phyloP scores from a whole-genome alignment of 2,113 vertebrate species.

The Catharus fuscescens region DNA sequence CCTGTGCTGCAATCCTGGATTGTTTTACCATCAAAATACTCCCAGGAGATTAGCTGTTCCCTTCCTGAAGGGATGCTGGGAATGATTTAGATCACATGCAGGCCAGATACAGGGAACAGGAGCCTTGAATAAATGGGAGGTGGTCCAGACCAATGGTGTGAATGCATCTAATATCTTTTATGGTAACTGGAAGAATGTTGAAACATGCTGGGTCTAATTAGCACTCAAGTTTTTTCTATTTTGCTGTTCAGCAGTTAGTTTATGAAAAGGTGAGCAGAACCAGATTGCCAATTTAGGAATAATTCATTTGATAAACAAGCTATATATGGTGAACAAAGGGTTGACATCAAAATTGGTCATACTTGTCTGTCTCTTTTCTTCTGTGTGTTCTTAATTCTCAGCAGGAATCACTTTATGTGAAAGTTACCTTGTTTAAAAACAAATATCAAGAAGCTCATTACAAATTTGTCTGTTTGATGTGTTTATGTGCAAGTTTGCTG shows the following conservation, averaged over 20 bases:
- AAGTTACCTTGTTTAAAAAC: not conserved
- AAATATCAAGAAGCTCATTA: conserved; percentile 10
- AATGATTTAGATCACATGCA: not conserved
- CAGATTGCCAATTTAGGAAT: not conserved
- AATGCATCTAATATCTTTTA: not conserved
- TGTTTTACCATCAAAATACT: conserved; percentile 26
- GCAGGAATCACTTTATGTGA: not conserved
- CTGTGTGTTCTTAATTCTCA: not conserved
- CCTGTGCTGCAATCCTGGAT: conserved; percentile 34
- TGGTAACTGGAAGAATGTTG: not conserved
- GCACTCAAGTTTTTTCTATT: not conserved
- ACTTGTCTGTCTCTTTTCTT: not conserved
- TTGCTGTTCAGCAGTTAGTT: not conserved
- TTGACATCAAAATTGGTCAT: not conserved
- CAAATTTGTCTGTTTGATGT: not conserved
- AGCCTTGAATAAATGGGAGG: not conserved
- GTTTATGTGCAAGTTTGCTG: not conserved
- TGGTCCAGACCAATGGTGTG: not conserved
- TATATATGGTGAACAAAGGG: not conserved
- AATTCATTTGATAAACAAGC: not conserved
- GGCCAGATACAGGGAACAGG: not conserved
- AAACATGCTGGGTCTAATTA: not conserved
- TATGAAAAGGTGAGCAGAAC: not conserved
- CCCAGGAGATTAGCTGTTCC: conserved; percentile 60
- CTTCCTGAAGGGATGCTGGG: conserved; percentile 8